A percentile compares a stretch with the other conserved stretches of the same genome.
Evolutionary conservation across 37 sponge, comb jelly and placozoan genomes (phyloP).

Genomic region (Geodia barretti): DNA sequence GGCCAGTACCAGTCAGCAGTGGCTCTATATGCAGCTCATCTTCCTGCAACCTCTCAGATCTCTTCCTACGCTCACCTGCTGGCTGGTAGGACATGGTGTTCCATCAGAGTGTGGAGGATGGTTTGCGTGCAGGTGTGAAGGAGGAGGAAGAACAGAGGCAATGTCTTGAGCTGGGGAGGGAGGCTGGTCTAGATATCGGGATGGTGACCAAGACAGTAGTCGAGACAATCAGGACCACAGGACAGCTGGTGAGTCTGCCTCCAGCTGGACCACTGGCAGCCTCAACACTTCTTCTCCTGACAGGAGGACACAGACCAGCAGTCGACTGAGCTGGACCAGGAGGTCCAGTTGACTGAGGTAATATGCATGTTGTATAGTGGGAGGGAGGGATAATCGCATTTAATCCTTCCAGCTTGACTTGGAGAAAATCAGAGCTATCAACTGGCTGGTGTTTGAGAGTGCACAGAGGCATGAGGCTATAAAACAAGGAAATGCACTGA

Average conservation of each 20-base stretch:
- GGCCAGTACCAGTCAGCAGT: conserved; percentile 32
- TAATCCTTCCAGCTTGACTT: conserved; percentile 48
- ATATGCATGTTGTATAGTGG: background rate
- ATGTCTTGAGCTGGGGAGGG: conserved; percentile 66
- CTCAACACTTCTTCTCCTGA: background rate
- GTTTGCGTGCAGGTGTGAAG: conserved; percentile 6
- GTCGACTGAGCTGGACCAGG: conserved; percentile 19
- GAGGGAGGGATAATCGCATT: no score
- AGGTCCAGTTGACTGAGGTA: conserved; percentile 35
- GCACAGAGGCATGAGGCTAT: conserved; percentile 87
- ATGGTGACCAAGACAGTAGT: conserved; percentile 78
- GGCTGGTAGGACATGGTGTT: conserved; percentile 35
- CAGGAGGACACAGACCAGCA: background rate
- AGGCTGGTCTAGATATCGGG: conserved; percentile 67
- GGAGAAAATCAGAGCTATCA: conserved; percentile 75
- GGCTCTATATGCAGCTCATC: conserved; percentile 65
- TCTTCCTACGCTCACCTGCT: conserved; percentile 72
- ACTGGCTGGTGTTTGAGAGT: conserved; percentile 93
- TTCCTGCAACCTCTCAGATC: conserved; percentile 60
- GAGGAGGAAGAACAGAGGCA: conserved; percentile 47
- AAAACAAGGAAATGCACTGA: conserved; percentile 81
- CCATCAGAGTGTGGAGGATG: background rate
- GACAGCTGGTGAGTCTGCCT: background rate
- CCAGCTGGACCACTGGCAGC: background rate
- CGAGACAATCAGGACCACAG: conserved; percentile 56